A percentile compares a stretch with the other conserved stretches of the same genome.
Conservation (phyloP, 2,888 invertebrate genomes). For the Rhamnusium bicolor region DNA sequence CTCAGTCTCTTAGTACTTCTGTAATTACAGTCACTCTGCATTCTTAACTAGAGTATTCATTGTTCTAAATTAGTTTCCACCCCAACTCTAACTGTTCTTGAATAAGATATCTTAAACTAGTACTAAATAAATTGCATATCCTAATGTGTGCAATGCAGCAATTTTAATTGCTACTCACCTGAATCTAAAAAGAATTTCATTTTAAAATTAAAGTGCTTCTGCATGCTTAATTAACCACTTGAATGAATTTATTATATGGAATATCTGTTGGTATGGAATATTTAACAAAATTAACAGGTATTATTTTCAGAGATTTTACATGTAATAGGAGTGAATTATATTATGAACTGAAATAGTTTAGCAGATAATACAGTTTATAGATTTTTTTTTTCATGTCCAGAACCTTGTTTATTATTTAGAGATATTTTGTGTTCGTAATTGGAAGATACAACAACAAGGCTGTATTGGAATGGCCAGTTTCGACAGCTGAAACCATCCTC, state of each 20-base stretch:
- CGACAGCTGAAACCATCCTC: too few species aligned
- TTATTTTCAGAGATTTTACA: too few species aligned
- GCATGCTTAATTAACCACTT: not conserved
- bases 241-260: not conserved
- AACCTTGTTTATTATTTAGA: too few species aligned
- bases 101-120: constrained; percentile 13
- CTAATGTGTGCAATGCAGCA: constrained; percentile 3
- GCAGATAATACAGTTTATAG: too few species aligned
- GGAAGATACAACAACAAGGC: too few species aligned
- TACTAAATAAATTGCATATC: constrained; percentile 8
- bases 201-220: not conserved
- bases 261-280: too few species aligned
- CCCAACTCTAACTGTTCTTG: not conserved
- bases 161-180: constrained; percentile 11
- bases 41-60: constrained; percentile 14
- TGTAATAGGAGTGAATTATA: too few species aligned
- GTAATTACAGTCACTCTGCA: constrained; percentile 19
- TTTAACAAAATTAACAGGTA: too few species aligned
- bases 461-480: too few species aligned
- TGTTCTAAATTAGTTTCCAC: constrained; percentile 20
- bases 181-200: not conserved
- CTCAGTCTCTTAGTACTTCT: not conserved
- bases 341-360: too few species aligned
- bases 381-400: too few species aligned
- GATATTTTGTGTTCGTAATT: too few species aligned